Conservation (phyloP, 2,113 vertebrate species). For the Tiliqua scincoides region DNA sequence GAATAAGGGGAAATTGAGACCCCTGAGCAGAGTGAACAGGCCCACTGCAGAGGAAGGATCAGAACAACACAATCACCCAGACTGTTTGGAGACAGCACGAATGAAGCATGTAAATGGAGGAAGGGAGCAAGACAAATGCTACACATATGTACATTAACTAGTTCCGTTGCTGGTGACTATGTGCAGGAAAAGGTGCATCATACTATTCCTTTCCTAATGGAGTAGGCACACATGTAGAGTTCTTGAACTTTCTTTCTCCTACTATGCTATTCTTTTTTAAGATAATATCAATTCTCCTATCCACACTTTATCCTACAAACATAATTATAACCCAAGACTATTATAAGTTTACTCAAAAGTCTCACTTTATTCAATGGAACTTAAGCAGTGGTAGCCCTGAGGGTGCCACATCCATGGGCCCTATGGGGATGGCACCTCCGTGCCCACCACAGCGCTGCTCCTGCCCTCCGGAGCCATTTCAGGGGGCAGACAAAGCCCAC, state of each 20-base stretch:
- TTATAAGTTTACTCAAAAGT: too few relatives aligned
- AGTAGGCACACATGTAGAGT: neutral
- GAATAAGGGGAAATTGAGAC: neutral
- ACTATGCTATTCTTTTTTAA: neutral
- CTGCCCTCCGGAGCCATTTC: too few relatives aligned
- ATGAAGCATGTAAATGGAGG: neutral
- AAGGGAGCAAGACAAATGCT: too few relatives aligned
- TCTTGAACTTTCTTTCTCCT: neutral
- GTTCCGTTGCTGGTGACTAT: neutral
- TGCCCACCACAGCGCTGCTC: too few relatives aligned
- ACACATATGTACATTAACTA: neutral
- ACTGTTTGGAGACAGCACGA: neutral
- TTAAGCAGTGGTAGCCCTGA: too few relatives aligned
- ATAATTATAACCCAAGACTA: neutral
- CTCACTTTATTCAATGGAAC: too few relatives aligned
- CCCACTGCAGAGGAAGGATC: neutral
- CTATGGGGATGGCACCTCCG: too few relatives aligned
- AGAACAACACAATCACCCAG: neutral
- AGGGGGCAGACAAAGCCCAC: too few relatives aligned
- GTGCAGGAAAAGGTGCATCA: neutral
- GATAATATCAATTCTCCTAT: neutral
- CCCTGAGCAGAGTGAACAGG: neutral
- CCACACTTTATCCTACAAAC: neutral
- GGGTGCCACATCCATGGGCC: too few relatives aligned
- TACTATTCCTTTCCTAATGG: neutral